Conservation (phyloP, 2,888 invertebrate species). For the Daptonema setosum region DNA sequence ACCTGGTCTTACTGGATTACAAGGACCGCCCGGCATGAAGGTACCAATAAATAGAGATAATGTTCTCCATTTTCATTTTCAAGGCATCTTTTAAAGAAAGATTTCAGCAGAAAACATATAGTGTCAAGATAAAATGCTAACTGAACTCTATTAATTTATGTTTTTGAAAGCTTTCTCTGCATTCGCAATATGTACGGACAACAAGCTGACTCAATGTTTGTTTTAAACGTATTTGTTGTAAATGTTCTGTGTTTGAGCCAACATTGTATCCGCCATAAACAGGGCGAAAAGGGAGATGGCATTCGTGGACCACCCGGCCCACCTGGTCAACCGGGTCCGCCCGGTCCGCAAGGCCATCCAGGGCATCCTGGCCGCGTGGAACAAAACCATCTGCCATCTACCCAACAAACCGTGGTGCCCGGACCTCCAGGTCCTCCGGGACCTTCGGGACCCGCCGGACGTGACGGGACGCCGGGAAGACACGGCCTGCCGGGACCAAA, state of each 20-base stretch:
- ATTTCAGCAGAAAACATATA: too few species aligned
- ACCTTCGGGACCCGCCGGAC: not conserved
- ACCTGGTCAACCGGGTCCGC: slow-evolving; percentile 9
- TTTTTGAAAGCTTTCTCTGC: not conserved
- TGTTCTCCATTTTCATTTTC: too few species aligned
- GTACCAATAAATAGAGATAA: too few species aligned
- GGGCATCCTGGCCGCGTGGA: too few species aligned
- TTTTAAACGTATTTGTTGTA: too few species aligned
- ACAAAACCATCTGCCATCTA: too few species aligned
- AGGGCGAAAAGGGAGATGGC: not conserved
- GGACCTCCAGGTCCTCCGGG: slow-evolving; percentile 7
- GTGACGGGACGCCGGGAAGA: not conserved
- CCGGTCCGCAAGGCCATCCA: slow-evolving; percentile 13
- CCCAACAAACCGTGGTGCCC: too few species aligned
- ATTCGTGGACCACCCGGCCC: slow-evolving; percentile 10
- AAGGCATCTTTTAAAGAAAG: too few species aligned
- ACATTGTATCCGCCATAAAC: too few species aligned
- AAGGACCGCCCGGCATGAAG: slow-evolving; percentile 9
- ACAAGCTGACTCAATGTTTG: too few species aligned
- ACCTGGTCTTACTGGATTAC: slow-evolving; percentile 10
- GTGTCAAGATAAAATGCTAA: slow-evolving; percentile 5
- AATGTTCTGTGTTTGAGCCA: too few species aligned
- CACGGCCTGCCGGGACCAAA: not conserved
- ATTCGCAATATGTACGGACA: too few species aligned
- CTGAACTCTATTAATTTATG: not conserved